Evolutionary conservation across 2,888 invertebrate genomes (phyloP), one percentile per base, ranked within the genome.

Genomic region (Drosophila conformis): DNA sequence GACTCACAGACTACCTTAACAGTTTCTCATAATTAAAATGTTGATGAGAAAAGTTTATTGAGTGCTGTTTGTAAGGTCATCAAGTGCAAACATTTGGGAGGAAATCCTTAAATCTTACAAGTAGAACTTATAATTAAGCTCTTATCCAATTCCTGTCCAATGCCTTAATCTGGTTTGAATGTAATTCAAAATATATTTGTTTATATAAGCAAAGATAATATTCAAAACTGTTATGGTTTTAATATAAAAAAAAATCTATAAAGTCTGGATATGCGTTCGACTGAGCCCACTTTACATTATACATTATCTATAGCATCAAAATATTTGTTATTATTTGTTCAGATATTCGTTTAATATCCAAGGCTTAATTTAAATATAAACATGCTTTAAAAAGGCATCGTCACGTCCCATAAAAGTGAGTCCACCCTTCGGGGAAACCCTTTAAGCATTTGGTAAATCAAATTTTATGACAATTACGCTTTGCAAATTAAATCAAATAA

Each of bases 401-500:
- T 18, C 8, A 56, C 48, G 56, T 40, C 61, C 42, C 11, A 4
- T n/a, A 11, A 11, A 18, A 21, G 13, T 10, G 3, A 6, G 18
- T 7, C 5, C 36, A 38, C 54, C 48, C 60, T 54, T 46, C 15
- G 18, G 4, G 48, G 29, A 63, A 54, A 56, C 66, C 33, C 57
- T 57, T 38, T 38, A 62, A 66, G 18, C 35, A 49, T 58, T 61
- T 53, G 52, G n/a, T 40, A 77, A 83, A 82, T 80, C 80, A 57
- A 78, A 83, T 83, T 87, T 73, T 69, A 53, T 38, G 74, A 78
- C 84, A 84, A 84, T 87, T 84, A 80, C 57, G 66, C 38, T 69
- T 62, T 63, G 67, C 68, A 86, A 85, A 85, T 88, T 86, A 73
- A 85, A 88, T 88, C 78, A 88, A 82, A 82, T 74, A 66, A 52